A percentile compares a stretch with the other conserved stretches of the same genome.
These are phyloP conservation scores for Hypolimnas misippus DNA, from an alignment of 2,888 invertebrate species.

Conservation along the genomic window DNA sequence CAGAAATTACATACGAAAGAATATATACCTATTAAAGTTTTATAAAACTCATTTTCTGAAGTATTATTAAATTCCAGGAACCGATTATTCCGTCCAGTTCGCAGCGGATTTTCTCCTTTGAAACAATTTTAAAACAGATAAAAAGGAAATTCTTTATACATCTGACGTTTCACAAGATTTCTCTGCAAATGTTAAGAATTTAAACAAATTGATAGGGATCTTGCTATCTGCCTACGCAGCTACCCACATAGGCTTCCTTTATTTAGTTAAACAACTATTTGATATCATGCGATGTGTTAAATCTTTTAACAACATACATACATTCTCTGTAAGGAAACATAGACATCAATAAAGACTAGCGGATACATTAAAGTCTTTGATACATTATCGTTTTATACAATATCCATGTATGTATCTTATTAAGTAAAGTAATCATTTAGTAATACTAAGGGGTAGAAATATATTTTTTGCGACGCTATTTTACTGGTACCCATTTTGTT, in stretches of 20 bases:
- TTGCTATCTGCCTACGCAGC: slow-evolving; percentile 36
- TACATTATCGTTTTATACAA: too few species aligned
- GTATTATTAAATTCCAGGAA: slow-evolving; percentile 26
- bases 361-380: too few species aligned
- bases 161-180: slow-evolving; percentile 31
- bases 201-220: slow-evolving; percentile 36
- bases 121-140: slow-evolving; percentile 33
- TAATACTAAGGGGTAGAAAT: too few species aligned
- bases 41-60: slow-evolving; percentile 21
- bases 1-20: not conserved
- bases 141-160: slow-evolving; percentile 28
- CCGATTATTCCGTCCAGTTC: slow-evolving; percentile 32
- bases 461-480: too few species aligned
- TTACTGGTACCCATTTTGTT: too few species aligned
- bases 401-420: too few species aligned
- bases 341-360: not conserved
- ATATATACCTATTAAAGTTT: slow-evolving; percentile 6
- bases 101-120: slow-evolving; percentile 28
- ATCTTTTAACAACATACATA: slow-evolving; percentile 14
- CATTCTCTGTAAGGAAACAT: not conserved
- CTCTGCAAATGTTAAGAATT: slow-evolving; percentile 28
- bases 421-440: too few species aligned
- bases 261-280: slow-evolving; percentile 37
- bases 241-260: slow-evolving; percentile 35
- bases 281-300: slow-evolving; percentile 38